Evolutionary conservation across 2,113 vertebrate genomes (phyloP).

Genomic region (Pterocles burchelli): DNA sequence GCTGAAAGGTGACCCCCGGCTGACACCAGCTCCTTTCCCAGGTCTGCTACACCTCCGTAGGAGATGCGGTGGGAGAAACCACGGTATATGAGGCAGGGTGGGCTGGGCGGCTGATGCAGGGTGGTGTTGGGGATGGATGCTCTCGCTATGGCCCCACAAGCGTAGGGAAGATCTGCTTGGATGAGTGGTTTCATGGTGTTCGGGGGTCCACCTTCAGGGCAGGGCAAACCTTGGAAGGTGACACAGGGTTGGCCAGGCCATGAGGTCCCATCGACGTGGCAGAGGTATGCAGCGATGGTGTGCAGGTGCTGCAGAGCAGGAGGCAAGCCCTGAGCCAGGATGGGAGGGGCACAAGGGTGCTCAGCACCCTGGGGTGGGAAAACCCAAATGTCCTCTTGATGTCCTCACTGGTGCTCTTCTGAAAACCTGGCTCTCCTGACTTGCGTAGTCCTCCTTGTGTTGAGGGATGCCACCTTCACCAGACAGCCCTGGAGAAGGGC

Average conservation of each 20-base stretch:
- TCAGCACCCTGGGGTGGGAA: neutral
- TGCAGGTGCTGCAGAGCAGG: neutral
- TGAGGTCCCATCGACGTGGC: rapidly evolving
- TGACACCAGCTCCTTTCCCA: neutral
- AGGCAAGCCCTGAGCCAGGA: neutral
- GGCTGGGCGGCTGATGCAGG: neutral
- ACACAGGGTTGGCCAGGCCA: neutral
- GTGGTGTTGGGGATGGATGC: neutral
- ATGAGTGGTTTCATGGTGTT: neutral
- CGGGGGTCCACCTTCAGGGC: neutral
- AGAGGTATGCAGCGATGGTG: neutral
- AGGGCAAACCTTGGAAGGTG: neutral
- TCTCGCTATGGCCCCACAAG: neutral
- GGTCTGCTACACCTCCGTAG: rapidly evolving
- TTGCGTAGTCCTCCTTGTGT: no score
- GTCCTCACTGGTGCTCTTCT: neutral
- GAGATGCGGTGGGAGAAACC: neutral
- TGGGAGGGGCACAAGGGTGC: neutral
- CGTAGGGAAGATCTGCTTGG: neutral
- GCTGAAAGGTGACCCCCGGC: neutral
- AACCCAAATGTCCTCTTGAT: neutral
- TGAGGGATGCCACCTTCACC: no score
- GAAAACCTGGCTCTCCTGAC: no score
- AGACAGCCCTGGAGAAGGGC: neutral
- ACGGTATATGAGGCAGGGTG: rapidly evolving